Percentiles rank a stretch among this genome's conserved stretches.
Conservation (phyloP, 2,888 invertebrate genomes). For the Dusona sp. region DNA sequence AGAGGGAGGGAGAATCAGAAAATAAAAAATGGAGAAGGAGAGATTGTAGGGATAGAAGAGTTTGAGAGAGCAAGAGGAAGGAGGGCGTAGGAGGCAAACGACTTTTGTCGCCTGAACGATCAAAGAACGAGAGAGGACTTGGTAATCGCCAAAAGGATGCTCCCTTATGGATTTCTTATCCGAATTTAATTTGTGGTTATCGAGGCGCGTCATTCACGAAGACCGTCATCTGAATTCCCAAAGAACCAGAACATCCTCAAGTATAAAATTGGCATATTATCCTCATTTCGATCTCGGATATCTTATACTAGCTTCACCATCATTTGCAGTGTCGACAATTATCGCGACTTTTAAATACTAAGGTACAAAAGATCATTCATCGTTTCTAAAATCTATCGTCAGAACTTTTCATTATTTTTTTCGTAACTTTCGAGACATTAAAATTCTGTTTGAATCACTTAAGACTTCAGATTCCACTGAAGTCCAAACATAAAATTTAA, state of each 20-base stretch:
- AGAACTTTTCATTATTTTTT: neutral
- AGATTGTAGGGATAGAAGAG: slow-evolving; percentile 32
- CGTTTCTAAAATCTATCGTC: neutral
- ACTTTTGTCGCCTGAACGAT: slow-evolving; percentile 82
- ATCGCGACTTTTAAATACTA: slow-evolving; percentile 25
- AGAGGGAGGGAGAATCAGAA: slow-evolving; percentile 30
- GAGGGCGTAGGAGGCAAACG: slow-evolving; percentile 70
- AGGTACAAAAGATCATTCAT: neutral
- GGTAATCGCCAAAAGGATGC: slow-evolving; percentile 81
- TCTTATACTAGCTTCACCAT: slow-evolving; percentile 10
- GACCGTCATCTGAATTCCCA: slow-evolving; percentile 57
- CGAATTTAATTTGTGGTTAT: slow-evolving; percentile 82
- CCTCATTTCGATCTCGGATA: slow-evolving; percentile 23
- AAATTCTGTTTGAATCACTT: neutral
- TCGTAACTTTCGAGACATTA: neutral
- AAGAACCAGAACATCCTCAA: slow-evolving; percentile 41
- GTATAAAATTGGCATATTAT: slow-evolving; percentile 63
- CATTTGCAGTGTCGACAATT: slow-evolving; percentile 28
- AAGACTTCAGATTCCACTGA: no score
- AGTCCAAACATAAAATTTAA: neutral
- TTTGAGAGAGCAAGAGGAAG: slow-evolving; percentile 61
- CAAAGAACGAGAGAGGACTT: slow-evolving; percentile 78
- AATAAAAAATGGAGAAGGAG: slow-evolving; percentile 22
- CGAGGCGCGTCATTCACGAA: slow-evolving; percentile 77
- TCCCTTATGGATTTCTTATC: slow-evolving; percentile 83